Conservation (phyloP, 2,888 invertebrate genomes). For the Seira musarum region DNA sequence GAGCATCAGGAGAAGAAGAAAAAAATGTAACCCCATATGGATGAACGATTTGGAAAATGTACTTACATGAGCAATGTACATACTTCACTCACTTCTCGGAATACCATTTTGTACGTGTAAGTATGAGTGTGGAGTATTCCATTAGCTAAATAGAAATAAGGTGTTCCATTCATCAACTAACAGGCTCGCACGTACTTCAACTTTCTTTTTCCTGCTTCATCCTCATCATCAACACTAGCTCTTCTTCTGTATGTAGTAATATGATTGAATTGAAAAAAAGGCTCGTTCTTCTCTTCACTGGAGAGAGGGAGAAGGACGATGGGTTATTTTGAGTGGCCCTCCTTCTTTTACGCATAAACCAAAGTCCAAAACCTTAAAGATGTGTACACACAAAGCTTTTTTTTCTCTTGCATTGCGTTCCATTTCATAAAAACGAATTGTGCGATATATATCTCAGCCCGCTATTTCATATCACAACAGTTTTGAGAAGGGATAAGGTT, state of each 20-base stretch:
- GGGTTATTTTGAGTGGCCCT: constrained; percentile 27
- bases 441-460: constrained; percentile 6
- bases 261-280: constrained; percentile 45
- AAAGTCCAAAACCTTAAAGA: constrained; percentile 47
- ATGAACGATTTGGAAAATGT: constrained; percentile 29
- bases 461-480: constrained; percentile 30
- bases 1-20: no score
- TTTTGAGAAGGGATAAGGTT: constrained; percentile 65
- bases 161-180: background rate
- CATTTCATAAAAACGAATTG: background rate
- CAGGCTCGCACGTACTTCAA: background rate
- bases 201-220: constrained; percentile 27
- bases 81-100: background rate
- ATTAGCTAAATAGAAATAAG: background rate
- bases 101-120: background rate
- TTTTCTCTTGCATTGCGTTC: background rate
- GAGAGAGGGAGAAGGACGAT: constrained; percentile 9
- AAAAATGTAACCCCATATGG: constrained; percentile 9
- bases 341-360: constrained; percentile 35
- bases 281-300: background rate
- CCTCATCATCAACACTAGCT: constrained; percentile 22
- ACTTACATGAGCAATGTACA: background rate
- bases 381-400: constrained; percentile 24
- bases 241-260: constrained; percentile 38
- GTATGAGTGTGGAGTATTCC: background rate